Percentiles rank a stretch among this genome's conserved stretches.
Conservation (phyloP, 2,797 vertebrate genomes). For the Cottoperca gobio region DNA sequence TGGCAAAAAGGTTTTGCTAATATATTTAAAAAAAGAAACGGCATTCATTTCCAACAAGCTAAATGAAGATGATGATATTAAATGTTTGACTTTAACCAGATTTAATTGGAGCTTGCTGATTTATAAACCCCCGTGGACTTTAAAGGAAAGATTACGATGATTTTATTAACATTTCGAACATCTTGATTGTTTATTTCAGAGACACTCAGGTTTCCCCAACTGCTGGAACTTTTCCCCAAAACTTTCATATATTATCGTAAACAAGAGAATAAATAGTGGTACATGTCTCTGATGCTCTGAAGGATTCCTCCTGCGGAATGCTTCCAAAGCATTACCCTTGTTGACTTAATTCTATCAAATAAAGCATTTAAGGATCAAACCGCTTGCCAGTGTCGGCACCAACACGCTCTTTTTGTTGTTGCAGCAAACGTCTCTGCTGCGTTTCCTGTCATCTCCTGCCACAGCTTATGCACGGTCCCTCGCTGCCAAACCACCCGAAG, state of each 20-base stretch:
- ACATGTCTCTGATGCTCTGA: not conserved
- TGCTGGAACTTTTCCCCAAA: not conserved
- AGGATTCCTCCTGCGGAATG: not conserved
- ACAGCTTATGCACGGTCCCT: conserved; percentile 48
- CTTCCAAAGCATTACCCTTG: conserved; percentile 21
- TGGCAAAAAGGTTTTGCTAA: not conserved
- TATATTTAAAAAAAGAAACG: no score
- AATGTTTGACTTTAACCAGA: not conserved
- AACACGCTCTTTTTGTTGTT: conserved; percentile 1
- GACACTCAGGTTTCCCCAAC: not conserved
- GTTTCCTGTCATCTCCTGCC: conserved; percentile 65
- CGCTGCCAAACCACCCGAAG: conserved; percentile 65
- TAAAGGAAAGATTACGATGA: not conserved
- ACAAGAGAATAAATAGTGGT: not conserved
- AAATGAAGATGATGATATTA: not conserved
- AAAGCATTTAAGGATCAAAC: conserved; percentile 25
- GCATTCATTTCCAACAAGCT: not conserved
- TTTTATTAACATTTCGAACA: not conserved
- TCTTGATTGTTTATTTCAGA: not conserved
- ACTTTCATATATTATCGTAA: not conserved
- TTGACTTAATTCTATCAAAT: conserved; percentile 41
- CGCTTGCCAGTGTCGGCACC: conserved; percentile 24
- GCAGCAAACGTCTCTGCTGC: conserved; percentile 40
- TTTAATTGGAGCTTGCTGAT: not conserved
- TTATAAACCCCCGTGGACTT: not conserved